Base-by-base conservation (phyloP, 2,113 vertebrate genomes). In the Sarotherodon lohbergeri region DNA sequence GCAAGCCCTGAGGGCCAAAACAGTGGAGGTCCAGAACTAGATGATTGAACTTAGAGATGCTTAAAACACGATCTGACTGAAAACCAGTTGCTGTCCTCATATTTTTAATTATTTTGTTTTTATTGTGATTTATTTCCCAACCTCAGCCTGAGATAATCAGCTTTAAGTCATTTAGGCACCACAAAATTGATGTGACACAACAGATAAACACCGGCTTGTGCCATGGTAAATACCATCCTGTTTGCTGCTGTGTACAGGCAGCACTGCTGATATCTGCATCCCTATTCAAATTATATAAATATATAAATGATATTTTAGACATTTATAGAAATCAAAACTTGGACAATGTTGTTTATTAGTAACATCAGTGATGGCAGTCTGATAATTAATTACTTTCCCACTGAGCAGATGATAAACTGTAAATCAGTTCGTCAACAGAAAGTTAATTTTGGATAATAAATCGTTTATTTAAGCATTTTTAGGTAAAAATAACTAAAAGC, bases 401-500 rank as follows among this genome's bases (percentile, higher is more conserved):
- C 24, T 34, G 73, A 78, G 16, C 43, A 76, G 71, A 50, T 12
- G 24, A 32, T 34, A 78, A 32, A 52, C 17, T 32, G 27, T 11
- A 1, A 1, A 48, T 76, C 43, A 48, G 43, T 19, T 32, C 0
- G 0, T 4, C 46, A 78, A 32, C 46, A 78, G 1, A 8, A 50
- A 32, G 17, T 32, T 32, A 76, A 78, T 50, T 32, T 50, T 50
- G 43, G 43, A n/a, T 48, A 3, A 0, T 4, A 50, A 32, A 50
- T 12, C 0, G 4, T 29, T 78, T 50, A 7, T 78, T 78, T 50
- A 48, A 76, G 14, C 14, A 32, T 19, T 50, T 29, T 32, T 32
- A 29, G 9, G 43, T 16, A 7, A 76, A 73, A 73, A 24, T 6
- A 66, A 73, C 39, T 36, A 24, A 73, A 46, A 71, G 16, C 36